Conservation (phyloP, 2,797 vertebrate species). For the Coreius guichenoti region DNA sequence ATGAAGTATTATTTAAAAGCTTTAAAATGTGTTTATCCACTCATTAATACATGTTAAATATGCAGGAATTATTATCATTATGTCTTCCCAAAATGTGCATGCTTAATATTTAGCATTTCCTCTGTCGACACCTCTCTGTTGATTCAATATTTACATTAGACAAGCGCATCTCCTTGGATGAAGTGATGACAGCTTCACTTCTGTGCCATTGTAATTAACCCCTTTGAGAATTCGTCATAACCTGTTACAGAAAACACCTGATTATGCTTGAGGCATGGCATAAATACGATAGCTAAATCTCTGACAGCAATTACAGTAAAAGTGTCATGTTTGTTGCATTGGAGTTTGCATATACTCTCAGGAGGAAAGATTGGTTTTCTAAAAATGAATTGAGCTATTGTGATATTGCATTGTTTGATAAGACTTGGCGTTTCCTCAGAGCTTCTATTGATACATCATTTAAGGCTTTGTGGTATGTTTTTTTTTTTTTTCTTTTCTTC, state of each 20-base stretch:
- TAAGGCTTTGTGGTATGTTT: conserved; percentile 56
- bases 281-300: conserved; percentile 20
- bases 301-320: conserved; percentile 33
- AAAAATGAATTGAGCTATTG: conserved; percentile 9
- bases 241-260: conserved; percentile 65
- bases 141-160: conserved; percentile 40
- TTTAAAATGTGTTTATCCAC: conserved; percentile 15
- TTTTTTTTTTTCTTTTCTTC: conserved; percentile 39
- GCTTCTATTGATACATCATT: conserved; percentile 62
- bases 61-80: conserved; percentile 39
- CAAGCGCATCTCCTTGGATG: conserved; percentile 2
- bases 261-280: conserved; percentile 66
- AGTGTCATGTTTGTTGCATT: background rate
- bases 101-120: conserved; percentile 46
- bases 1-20: background rate
- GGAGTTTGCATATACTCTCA: conserved; percentile 10
- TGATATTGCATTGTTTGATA: conserved; percentile 52
- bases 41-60: conserved; percentile 8
- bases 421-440: conserved; percentile 41
- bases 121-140: conserved; percentile 43
- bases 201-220: conserved; percentile 75
- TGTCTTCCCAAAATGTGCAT: conserved; percentile 43
- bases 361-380: conserved; percentile 2
- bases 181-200: conserved; percentile 68
- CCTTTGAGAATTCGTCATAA: conserved; percentile 73